A percentile compares a stretch with the other conserved stretches of the same genome.
Evolutionary conservation across 2,113 vertebrate genomes (phyloP).

Genomic region (Microtus pennsylvanicus): DNA sequence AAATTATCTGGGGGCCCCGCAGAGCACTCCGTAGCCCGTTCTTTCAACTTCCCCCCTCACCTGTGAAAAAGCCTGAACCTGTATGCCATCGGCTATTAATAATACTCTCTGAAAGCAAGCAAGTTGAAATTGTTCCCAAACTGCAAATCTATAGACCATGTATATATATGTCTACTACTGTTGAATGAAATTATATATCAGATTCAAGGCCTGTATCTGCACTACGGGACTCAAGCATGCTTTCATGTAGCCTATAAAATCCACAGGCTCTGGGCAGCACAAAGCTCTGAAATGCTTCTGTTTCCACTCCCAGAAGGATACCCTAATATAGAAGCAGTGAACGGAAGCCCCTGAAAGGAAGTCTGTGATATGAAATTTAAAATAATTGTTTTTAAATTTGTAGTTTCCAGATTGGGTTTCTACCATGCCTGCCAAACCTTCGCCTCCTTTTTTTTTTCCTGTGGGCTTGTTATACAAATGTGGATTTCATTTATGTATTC

Average conservation of each 20-base stretch:
- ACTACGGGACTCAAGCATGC: background rate
- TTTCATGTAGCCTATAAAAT: conserved; percentile 56
- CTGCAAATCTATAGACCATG: conserved; percentile 71
- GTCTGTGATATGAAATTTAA: conserved; percentile 73
- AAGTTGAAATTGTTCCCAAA: conserved; percentile 73
- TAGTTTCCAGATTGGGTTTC: conserved; percentile 77
- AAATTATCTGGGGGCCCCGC: conserved; percentile 67
- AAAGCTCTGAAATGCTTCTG: background rate
- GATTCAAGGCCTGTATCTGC: conserved; percentile 43
- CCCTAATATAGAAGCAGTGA: conserved; percentile 41
- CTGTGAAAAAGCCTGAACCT: conserved; percentile 62
- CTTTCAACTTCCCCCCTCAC: conserved; percentile 67
- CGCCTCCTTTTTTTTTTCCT: background rate
- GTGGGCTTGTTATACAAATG: conserved; percentile 43
- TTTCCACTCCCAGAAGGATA: conserved; percentile 30
- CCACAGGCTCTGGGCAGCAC: background rate
- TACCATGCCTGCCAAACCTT: conserved; percentile 61
- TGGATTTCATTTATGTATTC: conserved; percentile 57
- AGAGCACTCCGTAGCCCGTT: conserved; percentile 67
- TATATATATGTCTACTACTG: background rate
- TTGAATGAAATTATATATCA: conserved; percentile 69
- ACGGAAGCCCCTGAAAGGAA: conserved; percentile 65
- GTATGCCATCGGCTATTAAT: conserved; percentile 67
- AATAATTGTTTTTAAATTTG: conserved; percentile 79
- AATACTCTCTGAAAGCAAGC: conserved; percentile 60